These are phyloP conservation scores for Albula goreensis DNA, from an alignment of 2,113 vertebrate genomes.

Conservation along the genomic window DNA sequence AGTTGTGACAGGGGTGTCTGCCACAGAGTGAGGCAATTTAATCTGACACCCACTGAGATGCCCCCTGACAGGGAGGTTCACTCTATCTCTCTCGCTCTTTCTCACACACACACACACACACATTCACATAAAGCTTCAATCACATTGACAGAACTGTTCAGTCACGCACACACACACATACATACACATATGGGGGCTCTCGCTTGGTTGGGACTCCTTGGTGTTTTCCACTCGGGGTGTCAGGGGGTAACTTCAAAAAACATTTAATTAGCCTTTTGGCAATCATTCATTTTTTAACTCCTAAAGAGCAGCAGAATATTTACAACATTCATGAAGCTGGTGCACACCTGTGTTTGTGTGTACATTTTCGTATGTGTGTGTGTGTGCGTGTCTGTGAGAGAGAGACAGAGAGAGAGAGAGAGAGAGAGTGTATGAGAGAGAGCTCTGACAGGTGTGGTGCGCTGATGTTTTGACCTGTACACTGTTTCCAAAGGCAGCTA, in stretches of 20 bases:
- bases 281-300: too few relatives aligned
- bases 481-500: background rate
- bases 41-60: constrained; percentile 10
- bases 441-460: background rate
- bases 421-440: background rate
- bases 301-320: too few relatives aligned
- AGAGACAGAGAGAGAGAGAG: background rate
- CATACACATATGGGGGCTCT: too few relatives aligned
- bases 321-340: too few relatives aligned
- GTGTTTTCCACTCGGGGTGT: too few relatives aligned
- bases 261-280: too few relatives aligned
- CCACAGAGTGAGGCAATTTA: constrained; percentile 23
- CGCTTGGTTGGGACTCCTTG: too few relatives aligned
- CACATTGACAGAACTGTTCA: background rate
- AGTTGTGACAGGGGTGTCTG: constrained; percentile 14
- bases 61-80: background rate
- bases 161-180: background rate
- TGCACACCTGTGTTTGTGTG: background rate
- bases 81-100: too few relatives aligned
- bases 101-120: background rate
- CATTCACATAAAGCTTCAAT: constrained; percentile 2
- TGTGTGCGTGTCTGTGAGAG: constrained; percentile 7
- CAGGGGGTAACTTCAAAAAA: too few relatives aligned
- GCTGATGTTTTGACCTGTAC: background rate
- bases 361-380: background rate